Evolutionary conservation across 2,888 invertebrate species (phyloP).

Genomic region (Acronicta leporina): DNA sequence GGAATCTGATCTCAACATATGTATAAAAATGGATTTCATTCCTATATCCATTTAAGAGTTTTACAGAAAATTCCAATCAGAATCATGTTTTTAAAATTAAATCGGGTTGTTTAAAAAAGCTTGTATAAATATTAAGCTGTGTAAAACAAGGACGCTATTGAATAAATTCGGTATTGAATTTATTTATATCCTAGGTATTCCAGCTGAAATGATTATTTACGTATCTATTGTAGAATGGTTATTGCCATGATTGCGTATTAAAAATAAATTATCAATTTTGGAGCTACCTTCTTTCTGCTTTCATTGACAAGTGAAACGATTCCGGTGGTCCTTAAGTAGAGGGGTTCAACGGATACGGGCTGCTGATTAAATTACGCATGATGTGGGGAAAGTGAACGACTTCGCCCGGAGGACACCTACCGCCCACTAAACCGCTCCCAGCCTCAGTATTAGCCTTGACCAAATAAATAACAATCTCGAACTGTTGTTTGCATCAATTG

Average conservation of each 20-base stretch:
- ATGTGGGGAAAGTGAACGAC: constrained; percentile 63
- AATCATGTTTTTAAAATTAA: too few species aligned
- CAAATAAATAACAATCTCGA: constrained; percentile 13
- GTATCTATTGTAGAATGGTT: too few species aligned
- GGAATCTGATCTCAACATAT: too few species aligned
- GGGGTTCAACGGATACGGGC: constrained; percentile 79
- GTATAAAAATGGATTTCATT: too few species aligned
- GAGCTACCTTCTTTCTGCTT: constrained; percentile 9
- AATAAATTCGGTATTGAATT: too few species aligned
- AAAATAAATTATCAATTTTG: not conserved
- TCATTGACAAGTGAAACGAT: constrained; percentile 29
- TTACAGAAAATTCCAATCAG: too few species aligned
- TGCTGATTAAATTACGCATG: constrained; percentile 77
- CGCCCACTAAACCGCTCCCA: constrained; percentile 29
- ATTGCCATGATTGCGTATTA: not conserved
- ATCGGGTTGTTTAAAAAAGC: too few species aligned
- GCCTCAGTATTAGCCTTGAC: constrained; percentile 45
- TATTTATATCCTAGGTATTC: too few species aligned
- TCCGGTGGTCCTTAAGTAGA: constrained; percentile 64
- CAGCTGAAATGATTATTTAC: too few species aligned
- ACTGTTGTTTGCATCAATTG: constrained; percentile 7
- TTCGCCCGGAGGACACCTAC: constrained; percentile 41
- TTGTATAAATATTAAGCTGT: too few species aligned
- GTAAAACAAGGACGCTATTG: too few species aligned
- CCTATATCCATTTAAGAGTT: too few species aligned